Conservation (phyloP, 1,140 invertebrate genomes). For the Magallana ariakensis region DNA sequence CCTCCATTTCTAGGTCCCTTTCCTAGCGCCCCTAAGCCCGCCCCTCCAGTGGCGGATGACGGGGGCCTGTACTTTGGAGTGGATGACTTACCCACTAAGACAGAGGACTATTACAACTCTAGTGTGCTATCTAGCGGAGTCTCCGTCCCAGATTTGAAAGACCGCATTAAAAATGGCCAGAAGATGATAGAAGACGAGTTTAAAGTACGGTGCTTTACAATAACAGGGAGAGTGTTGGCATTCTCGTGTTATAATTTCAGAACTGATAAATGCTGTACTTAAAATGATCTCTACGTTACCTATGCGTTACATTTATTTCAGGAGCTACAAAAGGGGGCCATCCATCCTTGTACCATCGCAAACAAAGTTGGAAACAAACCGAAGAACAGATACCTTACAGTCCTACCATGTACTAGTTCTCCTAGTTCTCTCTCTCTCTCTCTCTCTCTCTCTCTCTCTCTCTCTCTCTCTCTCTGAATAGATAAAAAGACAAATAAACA, state of each 20-base stretch:
- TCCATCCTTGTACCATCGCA: conserved; percentile 28
- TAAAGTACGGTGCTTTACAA: neutral
- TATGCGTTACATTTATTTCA: neutral
- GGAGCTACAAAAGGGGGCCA: conserved; percentile 35
- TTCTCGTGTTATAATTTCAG: no score
- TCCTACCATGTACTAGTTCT: conserved; percentile 31
- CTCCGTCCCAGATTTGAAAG: neutral
- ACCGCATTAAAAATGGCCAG: conserved; percentile 15
- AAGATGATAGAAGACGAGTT: conserved; percentile 28
- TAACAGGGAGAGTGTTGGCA: no score
- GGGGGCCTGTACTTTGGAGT: conserved; percentile 4
- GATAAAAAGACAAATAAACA: neutral
- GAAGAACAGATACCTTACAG: conserved; percentile 40
- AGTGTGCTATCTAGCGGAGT: neutral
- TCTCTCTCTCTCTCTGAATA: neutral
- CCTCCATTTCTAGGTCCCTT: neutral
- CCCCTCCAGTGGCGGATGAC: neutral
- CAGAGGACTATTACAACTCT: conserved; percentile 32
- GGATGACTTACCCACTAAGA: neutral
- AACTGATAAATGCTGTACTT: no score
- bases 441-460: neutral
- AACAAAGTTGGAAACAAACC: conserved; percentile 17
- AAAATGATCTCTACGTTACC: no score
- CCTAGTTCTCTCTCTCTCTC: no score
- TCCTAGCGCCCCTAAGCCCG: neutral